A percentile compares a stretch with the other conserved stretches of the same genome.
Conservation (phyloP, 2,113 vertebrate species). For the Lophotis ruficrista region DNA sequence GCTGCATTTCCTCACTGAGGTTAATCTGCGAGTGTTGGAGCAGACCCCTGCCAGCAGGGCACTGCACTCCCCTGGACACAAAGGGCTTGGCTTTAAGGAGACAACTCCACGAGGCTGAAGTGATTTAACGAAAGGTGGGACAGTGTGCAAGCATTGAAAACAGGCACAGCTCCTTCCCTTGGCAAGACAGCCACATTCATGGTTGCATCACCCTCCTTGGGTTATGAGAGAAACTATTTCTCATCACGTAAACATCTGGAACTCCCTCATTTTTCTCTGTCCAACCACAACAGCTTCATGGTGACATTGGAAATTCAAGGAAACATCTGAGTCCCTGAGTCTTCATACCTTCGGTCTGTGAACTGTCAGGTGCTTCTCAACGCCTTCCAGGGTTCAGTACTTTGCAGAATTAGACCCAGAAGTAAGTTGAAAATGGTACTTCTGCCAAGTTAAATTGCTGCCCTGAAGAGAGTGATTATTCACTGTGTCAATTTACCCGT, state of each 20-base stretch:
- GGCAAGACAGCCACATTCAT: neutral
- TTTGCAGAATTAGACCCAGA: constrained; percentile 8
- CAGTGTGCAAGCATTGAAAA: neutral
- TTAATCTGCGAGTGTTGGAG: neutral
- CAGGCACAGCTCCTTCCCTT: neutral
- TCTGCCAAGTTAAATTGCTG: constrained; percentile 7
- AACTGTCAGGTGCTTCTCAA: constrained; percentile 26
- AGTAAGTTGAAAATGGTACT: neutral
- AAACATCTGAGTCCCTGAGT: neutral
- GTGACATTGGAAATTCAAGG: neutral
- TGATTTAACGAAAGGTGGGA: neutral
- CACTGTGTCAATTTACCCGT: neutral
- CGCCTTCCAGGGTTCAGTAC: neutral
- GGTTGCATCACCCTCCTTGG: neutral
- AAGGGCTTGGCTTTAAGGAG: neutral
- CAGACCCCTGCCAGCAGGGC: neutral
- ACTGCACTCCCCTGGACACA: neutral
- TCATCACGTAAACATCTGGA: neutral
- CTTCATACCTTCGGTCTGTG: constrained; percentile 2
- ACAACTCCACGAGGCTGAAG: neutral
- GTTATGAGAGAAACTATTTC: neutral
- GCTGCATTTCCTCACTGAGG: neutral
- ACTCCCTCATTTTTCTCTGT: neutral
- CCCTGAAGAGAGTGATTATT: neutral
- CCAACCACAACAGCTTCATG: neutral